Evolutionary conservation across 2,888 invertebrate genomes (phyloP), one percentile per base, ranked within the genome.

Genomic region (Agrochola circellaris): DNA sequence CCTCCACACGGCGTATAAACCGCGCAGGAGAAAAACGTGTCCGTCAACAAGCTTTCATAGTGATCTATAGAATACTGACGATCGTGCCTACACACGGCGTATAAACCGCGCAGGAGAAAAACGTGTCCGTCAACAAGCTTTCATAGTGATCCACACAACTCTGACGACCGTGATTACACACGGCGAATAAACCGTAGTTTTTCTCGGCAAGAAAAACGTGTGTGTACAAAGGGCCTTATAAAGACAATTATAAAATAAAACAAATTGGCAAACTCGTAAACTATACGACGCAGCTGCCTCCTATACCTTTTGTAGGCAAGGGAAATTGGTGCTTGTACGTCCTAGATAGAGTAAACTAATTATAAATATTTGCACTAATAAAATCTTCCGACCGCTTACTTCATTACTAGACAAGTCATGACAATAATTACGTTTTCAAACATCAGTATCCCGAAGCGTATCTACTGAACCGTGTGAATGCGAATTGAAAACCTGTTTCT

Each of bases 181-280:
- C 51, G 51, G 9, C 23, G 2, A 51, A 51, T 20, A 51, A 51
- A 51, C 20, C 20, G 51, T 51, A 9, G 51, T 51, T 51, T 51
- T 23, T 23, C 9, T 23, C 8, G 20, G 8, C 23, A 51, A 51
- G 51, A 51, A 51, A 51, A 51, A 51, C 8, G 51, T 51, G 23
- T 51, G 51, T 51, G 51, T 51, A 9, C 23, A 51, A 20, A 51
- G 8, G 9, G 9, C 51, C 51, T 23, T 72, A 85, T 71, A 67
- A 54, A n/a, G 64, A 72, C 67, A 71, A 82, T 85, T 73, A 83
- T 69, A 71, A 61, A 62, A 82, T 85, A 66, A 83, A 85, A 72
- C 38, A 76, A 85, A 82, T 82, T 85, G 85, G 64, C 56, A 48
- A 15, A 48, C 77, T 83, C 77, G 72, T 82, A 69, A 85, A 83